A percentile compares a stretch with the other conserved stretches of the same genome.
Conservation (phyloP, 2,888 invertebrate genomes). For the Tetrapedia diversipes region DNA sequence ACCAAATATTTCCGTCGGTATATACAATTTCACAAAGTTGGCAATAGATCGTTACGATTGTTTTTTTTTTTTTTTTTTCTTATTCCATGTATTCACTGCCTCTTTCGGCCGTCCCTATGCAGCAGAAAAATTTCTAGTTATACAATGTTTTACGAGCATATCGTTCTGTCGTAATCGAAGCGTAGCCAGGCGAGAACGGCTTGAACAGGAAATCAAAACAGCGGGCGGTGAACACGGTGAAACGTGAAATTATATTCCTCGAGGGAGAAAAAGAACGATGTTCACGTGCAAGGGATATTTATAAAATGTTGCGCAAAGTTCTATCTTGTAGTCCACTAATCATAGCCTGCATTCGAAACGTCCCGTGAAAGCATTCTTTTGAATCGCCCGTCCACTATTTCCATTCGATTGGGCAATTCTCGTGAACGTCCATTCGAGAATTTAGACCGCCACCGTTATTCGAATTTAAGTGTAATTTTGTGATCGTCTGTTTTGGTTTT, state of each 20-base stretch:
- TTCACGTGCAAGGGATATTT: not conserved
- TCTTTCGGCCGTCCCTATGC: conserved; percentile 15
- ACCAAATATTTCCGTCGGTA: not conserved
- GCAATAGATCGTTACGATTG: not conserved
- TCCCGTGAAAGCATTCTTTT: not conserved
- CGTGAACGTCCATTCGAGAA: conserved; percentile 1
- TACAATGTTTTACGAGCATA: conserved; percentile 12
- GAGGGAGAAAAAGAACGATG: not conserved
- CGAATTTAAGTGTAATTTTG: not conserved
- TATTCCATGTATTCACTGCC: conserved; percentile 14
- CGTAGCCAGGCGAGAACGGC: conserved; percentile 30
- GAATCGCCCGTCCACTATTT: not conserved
- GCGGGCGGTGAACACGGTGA: not conserved
- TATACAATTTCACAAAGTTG: not conserved
- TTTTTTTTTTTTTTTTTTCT: not conserved
- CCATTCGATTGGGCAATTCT: conserved; percentile 3
- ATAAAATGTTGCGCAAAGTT: not conserved
- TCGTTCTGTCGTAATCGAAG: conserved; percentile 18
- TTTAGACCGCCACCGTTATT: not conserved
- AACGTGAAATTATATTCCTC: not conserved
- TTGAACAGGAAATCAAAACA: conserved; percentile 20
- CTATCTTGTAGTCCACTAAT: not conserved
- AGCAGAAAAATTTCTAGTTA: conserved; percentile 29
- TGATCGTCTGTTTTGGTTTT: not conserved
- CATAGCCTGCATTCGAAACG: not conserved